Evolutionary conservation across 2,113 vertebrate genomes (phyloP).

Genomic region (Cyprinodon brontotheroides): DNA sequence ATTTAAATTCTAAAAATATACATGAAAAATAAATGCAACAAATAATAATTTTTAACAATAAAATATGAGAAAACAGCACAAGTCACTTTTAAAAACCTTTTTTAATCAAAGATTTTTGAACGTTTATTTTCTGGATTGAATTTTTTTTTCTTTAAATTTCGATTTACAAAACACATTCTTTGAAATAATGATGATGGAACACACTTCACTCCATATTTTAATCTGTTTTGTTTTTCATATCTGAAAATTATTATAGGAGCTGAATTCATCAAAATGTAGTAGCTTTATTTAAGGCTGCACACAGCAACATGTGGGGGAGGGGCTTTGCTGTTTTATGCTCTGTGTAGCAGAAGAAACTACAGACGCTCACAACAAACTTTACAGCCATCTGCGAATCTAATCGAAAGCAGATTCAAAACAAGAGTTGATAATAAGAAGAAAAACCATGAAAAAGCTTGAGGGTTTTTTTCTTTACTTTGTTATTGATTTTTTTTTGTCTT

Average conservation of each 20-base stretch:
- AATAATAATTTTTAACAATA: too few relatives aligned
- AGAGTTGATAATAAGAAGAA: neutral
- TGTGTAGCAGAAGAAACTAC: neutral
- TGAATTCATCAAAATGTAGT: neutral
- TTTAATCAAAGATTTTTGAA: too few relatives aligned
- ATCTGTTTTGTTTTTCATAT: neutral
- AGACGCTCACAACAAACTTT: neutral
- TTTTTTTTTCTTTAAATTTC: too few relatives aligned
- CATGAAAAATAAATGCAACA: too few relatives aligned
- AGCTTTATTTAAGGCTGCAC: neutral
- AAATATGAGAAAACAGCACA: too few relatives aligned
- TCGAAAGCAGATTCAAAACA: neutral
- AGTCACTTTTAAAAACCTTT: too few relatives aligned
- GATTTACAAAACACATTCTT: too few relatives aligned
- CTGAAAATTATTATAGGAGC: neutral
- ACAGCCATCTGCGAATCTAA: neutral
- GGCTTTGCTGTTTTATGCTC: neutral
- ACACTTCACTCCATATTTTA: neutral
- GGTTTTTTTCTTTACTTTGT: conserved; percentile 3
- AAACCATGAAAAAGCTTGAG: neutral
- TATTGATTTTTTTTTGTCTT: conserved; percentile 15
- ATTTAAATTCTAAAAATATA: too few relatives aligned
- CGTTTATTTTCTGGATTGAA: too few relatives aligned
- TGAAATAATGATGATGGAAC: too few relatives aligned
- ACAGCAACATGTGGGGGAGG: neutral